A percentile compares a stretch with the other conserved stretches of the same genome.
phyloP scores from a whole-genome alignment of 2,797 vertebrate species.

The Philypnodon macrostomus region DNA sequence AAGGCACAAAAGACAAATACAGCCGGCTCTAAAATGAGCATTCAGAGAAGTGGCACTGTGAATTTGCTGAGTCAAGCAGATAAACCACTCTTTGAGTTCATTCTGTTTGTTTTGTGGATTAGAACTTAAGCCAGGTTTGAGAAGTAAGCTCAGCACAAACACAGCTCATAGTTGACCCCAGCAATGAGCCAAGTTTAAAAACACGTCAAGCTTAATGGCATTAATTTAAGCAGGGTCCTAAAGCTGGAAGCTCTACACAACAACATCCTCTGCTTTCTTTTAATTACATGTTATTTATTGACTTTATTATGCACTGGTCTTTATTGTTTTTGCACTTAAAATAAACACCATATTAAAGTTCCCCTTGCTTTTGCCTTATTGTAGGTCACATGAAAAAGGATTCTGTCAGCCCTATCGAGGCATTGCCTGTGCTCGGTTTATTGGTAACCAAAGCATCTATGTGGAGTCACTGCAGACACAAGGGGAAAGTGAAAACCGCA shows the following conservation, averaged over 20 bases:
- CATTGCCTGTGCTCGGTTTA: constrained; percentile 93
- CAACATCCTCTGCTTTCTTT: neutral
- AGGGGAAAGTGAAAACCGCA: constrained; percentile 95
- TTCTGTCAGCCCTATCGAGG: constrained; percentile 97
- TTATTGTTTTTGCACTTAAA: neutral
- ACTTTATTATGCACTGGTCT: neutral
- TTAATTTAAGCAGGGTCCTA: constrained; percentile 18
- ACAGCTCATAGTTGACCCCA: constrained; percentile 20
- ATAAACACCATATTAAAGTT: neutral
- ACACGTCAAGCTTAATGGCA: constrained; percentile 23
- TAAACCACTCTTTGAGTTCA: constrained; percentile 1
- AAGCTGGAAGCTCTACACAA: constrained; percentile 1
- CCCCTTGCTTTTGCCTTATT: neutral
- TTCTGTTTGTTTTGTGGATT: constrained; percentile 34
- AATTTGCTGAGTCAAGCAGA: neutral
- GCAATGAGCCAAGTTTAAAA: constrained; percentile 20
- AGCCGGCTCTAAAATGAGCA: neutral
- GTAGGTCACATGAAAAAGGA: constrained; percentile 86
- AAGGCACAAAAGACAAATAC: neutral
- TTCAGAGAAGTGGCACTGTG: neutral
- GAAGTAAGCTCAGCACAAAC: constrained; percentile 33
- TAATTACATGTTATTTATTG: neutral
- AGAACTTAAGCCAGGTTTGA: constrained; percentile 22
- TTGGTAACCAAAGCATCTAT: constrained; percentile 95
- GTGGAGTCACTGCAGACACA: constrained; percentile 98